Base-by-base conservation (phyloP, 2,113 vertebrate species). In the Heliornis fulica region DNA sequence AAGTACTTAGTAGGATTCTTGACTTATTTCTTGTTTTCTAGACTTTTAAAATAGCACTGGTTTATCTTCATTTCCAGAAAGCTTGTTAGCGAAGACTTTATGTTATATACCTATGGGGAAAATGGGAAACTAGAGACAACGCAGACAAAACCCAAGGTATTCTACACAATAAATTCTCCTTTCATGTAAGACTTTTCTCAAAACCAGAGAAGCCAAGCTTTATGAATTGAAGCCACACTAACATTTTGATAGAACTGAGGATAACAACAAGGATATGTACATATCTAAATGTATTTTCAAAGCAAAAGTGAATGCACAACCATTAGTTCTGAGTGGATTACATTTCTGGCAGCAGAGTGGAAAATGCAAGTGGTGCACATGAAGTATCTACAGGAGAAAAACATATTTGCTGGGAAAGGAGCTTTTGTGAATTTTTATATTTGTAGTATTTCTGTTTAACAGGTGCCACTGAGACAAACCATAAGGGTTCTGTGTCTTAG, bases 61-160 rank as follows among this genome's bases (percentile, higher is more conserved):
- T 51, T 87, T 85, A 23, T 95, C 94, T 96, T 92, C 87, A 31
- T 92, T 96, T 96, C 40, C 92, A 98, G 98, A 91, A 91, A 96
- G 45, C 96, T 98, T 79, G 34, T 98, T 53, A 94, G 96, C 7
- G 87, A 96, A 34, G 81, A 97, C 69, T 98, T 98, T 65, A 65
- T 70, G 45, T 81, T 96, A n/a, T 96, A 96, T 82, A 97, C 93
- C 2, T 98, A 97, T 48, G 93, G 90, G 16, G 19, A 95, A 92
- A 85, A 96, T 68, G 96, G 93, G 40, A 95, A 96, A 92, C 70
- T 97, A 84, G 63, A 96, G 46, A 41, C 80, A 51, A 90, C 86
- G 21, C 90, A 53, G 40, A 50, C 94, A 68, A 78, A 95, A 91
- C 68, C 5, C 31, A 66, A 96, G 97, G 97, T 97, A 97, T 21